Evolutionary conservation across 1,140 invertebrate species (phyloP), one percentile per base, ranked within the genome.

Genomic region (Macrosteles quadrilineatus): DNA sequence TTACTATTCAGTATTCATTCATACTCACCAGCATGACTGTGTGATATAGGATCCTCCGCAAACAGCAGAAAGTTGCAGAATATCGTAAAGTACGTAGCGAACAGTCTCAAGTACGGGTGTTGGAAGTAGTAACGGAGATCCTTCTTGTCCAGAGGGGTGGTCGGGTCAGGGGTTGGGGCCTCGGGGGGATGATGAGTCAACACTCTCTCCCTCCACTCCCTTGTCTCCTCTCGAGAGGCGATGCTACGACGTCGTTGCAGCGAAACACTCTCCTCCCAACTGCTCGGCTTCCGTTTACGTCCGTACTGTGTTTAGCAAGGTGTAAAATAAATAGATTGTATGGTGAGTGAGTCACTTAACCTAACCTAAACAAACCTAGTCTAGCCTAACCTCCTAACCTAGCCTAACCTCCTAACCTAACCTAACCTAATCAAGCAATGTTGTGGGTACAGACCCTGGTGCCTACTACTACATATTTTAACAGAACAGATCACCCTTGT

Each of bases 1-100:
- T n/a, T n/a, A n/a, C n/a, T n/a, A n/a, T n/a, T n/a, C n/a, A n/a
- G n/a, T n/a, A n/a, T n/a, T n/a, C n/a, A n/a, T n/a, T n/a, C 6
- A 19, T 53, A 36, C 55, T 53, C 19, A 74, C 73, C 73, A 32
- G 70, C 59, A 50, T 81, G 76, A 71, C 83, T 85, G 76, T 86
- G 85, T 0, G 84, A 84, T 14, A 86, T 80, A n/a, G 85, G 85
- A 75, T 86, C 85, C 72, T 86, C 85, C 21, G 85, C 85, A 77
- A 86, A 86, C 12, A 86, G 81, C 25, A 86, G 77, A 73, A 86
- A 86, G 76, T 86, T 86, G 73, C 84, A 86, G 73, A 86, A 83
- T 23, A 83, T 84, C 14, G 85, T 83, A 72, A 85, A 80, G 72
- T 85, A 85, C 1, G 83, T 82, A 40, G 85, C 77, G 73, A 84